phyloP scores from a whole-genome alignment of 2,113 vertebrate genomes.

The Vulpes ferrilata region DNA sequence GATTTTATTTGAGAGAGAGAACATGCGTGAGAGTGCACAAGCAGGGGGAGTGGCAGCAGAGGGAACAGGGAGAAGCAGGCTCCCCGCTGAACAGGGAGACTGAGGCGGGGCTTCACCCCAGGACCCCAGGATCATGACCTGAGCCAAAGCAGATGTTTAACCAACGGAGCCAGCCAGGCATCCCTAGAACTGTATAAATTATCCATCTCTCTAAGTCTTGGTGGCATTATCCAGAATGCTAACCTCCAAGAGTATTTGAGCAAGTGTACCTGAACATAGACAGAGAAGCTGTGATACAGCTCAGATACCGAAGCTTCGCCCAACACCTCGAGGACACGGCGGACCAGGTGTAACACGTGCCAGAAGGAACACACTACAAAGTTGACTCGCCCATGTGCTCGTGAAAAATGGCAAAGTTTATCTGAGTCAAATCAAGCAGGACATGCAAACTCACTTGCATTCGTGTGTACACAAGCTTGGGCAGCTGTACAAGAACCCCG shows the following conservation, averaged over 20 bases:
- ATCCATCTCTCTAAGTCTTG: background rate
- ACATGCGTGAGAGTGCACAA: too few species aligned
- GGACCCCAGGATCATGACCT: too few species aligned
- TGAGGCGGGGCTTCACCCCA: too few species aligned
- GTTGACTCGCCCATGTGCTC: accelerated
- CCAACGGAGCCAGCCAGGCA: too few species aligned
- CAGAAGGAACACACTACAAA: background rate
- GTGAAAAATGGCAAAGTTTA: background rate
- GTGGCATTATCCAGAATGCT: background rate
- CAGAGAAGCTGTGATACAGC: too few species aligned
- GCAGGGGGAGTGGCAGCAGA: too few species aligned
- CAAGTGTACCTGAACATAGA: accelerated
- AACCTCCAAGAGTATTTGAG: background rate
- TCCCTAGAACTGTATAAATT: background rate
- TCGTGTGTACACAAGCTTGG: background rate
- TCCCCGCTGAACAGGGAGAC: too few species aligned
- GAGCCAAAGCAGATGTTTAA: too few species aligned
- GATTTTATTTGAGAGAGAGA: too few species aligned
- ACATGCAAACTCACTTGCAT: background rate
- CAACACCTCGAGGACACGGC: background rate
- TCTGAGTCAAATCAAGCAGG: background rate
- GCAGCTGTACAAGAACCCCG: accelerated
- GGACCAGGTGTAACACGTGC: background rate
- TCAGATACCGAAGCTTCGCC: accelerated
- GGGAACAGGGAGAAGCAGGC: too few species aligned